phyloP scores from a whole-genome alignment of 2,888 invertebrate genomes.

The Cybosia mesomella region DNA sequence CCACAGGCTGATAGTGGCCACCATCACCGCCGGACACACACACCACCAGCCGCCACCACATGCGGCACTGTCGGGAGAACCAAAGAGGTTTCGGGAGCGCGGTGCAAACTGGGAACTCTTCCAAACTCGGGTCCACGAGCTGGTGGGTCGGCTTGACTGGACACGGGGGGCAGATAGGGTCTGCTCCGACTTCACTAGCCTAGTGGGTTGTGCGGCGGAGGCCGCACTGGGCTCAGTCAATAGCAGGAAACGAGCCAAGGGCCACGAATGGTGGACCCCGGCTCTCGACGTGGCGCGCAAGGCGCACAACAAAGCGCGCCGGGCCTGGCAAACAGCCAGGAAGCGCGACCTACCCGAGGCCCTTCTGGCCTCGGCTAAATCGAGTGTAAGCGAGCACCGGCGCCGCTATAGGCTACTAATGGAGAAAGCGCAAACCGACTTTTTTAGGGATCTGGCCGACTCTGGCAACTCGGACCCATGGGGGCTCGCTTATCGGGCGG shows the following conservation, averaged over 20 bases:
- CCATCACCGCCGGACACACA: constrained; percentile 16
- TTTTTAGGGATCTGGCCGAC: constrained; percentile 12
- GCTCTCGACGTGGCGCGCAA: no score
- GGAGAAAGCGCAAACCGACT: not conserved
- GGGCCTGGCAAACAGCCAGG: constrained; percentile 15
- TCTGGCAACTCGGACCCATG: constrained; percentile 9
- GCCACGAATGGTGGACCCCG: no score
- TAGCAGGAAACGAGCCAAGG: no score
- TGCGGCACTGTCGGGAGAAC: not conserved
- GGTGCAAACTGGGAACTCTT: no score
- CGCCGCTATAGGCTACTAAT: not conserved
- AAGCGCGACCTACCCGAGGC: not conserved
- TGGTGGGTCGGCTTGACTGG: no score
- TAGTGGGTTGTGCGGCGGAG: no score
- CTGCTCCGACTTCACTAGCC: no score
- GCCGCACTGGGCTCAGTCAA: no score
- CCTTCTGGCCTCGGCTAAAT: not conserved
- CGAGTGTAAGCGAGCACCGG: not conserved
- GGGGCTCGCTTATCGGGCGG: constrained; percentile 34
- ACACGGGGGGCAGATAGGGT: no score
- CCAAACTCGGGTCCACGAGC: no score
- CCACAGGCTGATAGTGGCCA: constrained; percentile 30
- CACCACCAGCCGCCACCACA: not conserved
- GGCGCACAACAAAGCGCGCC: no score
- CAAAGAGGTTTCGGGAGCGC: not conserved